Base-by-base conservation (phyloP, 1,140 invertebrate genomes). In the Atta colombica region DNA sequence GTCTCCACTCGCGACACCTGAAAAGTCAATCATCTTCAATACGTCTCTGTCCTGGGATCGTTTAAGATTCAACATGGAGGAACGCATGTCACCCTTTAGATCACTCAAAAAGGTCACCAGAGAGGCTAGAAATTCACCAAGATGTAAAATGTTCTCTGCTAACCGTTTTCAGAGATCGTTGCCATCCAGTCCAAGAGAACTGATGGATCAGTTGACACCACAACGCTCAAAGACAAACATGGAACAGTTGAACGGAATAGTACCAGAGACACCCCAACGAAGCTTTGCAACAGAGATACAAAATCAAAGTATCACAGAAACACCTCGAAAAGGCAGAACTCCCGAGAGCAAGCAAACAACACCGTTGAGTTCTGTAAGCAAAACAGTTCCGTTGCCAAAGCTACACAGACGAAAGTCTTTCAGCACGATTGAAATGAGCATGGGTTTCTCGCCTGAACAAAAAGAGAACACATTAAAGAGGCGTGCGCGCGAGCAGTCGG, bases 351-450 rank as follows among this genome's bases (percentile, higher is more conserved):
- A 77, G 39, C 84, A 94, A 21, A 93, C 91, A n/a, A 94, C 94
- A 49, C 94, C 95, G 12, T 77, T 95, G 14, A 88, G 87, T n/a
- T 94, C 92, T 0, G 88, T 94, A 10, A 87, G 55, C 18, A 94
- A 94, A 21, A 60, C 88, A 45, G 87, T 85, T 21, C 81, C 89
- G 2, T 63, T 94, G 10, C 93, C 94, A 12, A 92, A 77, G 63
- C 66, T 94, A 2, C 88, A 94, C 60, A 92, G 92, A 61, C 93
- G 93, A 16, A 94, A 94, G 85, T 94, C 87, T 8, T 21, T 93
- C 0, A 77, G 86, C 71, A 60, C 28, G 0, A 80, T 90, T 7
- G 93, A 93, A 7, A 53, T 14, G 0, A 80, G 82, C 35, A 87
- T 92, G 21, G 77, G 16, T 63, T 88, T 82, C 16, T 94, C 93